Base-by-base conservation (phyloP, 2,888 invertebrate species). In the Ischnura elegans region DNA sequence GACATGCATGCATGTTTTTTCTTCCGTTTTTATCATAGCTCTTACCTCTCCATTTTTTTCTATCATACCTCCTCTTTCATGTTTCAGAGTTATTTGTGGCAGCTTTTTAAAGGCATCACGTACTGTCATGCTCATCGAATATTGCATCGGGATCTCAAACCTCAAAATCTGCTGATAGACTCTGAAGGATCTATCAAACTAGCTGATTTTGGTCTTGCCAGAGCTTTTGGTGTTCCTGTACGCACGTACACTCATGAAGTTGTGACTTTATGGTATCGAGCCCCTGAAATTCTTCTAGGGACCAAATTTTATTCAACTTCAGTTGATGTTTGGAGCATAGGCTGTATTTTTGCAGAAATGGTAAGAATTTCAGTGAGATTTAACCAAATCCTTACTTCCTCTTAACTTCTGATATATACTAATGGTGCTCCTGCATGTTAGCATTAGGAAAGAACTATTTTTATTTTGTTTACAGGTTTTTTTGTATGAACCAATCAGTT, bases 271-370 rank as follows among this genome's bases (percentile, higher is more conserved):
- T 99, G 99, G 99, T 99, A 99, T 96, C 97, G 99, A 95, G 98
- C 99, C 13, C 99, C 99, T 2, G 99, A 99, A 96, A 98, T 99
- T 95, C 97, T 99, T 94, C 97, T 99, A 45, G 99, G 99, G 86
- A 97, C 98, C 29, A 98, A 98, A 95, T 97, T 98, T 95, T 99
- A 99, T 96, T 98, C 98, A 42, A 98, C 98, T 76, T 98, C 98
- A 25, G 98, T 99, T 51, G 99, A 99, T 96, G 97, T 99, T 93
- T 99, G 99, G 99, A 99, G 99, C 96, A 97, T 99, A 90, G 99
- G 98, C 13, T 99, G 99, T 96, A 99, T 99, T 95, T 99, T 98
- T 96, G 98, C 98, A 8, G 99, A 99, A 97, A 99, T 99, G 98
- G 98, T 98, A 95, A 95, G 95, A 94, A 90, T 45, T 29, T 36